phyloP scores from a whole-genome alignment of 2,113 vertebrate species.

The Platysternon megacephalum region DNA sequence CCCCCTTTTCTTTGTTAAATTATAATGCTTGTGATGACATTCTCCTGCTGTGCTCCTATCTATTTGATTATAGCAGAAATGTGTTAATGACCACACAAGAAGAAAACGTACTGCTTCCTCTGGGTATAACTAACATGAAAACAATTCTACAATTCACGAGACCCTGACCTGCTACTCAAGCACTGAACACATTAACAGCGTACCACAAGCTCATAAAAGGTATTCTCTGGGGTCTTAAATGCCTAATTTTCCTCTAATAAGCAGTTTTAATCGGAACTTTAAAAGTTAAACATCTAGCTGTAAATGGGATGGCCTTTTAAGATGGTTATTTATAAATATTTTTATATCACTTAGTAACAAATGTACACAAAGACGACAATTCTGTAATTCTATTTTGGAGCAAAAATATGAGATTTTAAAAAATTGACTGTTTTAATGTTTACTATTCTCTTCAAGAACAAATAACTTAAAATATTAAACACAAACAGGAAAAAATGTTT shows the following conservation, averaged over 20 bases:
- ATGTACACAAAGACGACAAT: background rate
- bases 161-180: constrained; percentile 45
- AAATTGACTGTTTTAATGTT: background rate
- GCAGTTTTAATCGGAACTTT: constrained; percentile 21
- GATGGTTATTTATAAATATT: constrained; percentile 3
- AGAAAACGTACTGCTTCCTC: constrained; percentile 56
- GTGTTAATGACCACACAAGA: constrained; percentile 71
- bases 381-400: background rate
- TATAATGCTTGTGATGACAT: background rate
- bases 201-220: constrained; percentile 60
- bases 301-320: background rate
- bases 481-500: background rate
- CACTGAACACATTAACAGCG: constrained; percentile 55
- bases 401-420: background rate
- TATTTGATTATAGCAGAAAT: constrained; percentile 48
- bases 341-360: background rate
- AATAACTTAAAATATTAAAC: background rate
- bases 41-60: background rate
- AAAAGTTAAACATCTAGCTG: constrained; percentile 22
- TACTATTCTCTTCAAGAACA: background rate
- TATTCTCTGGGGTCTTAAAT: constrained; percentile 53
- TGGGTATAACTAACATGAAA: constrained; percentile 48
- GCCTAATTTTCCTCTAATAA: constrained; percentile 35
- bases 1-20: background rate
- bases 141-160: constrained; percentile 51